phyloP scores from a whole-genome alignment of 2,888 invertebrate species.

The Archaeoteleia sp. region DNA sequence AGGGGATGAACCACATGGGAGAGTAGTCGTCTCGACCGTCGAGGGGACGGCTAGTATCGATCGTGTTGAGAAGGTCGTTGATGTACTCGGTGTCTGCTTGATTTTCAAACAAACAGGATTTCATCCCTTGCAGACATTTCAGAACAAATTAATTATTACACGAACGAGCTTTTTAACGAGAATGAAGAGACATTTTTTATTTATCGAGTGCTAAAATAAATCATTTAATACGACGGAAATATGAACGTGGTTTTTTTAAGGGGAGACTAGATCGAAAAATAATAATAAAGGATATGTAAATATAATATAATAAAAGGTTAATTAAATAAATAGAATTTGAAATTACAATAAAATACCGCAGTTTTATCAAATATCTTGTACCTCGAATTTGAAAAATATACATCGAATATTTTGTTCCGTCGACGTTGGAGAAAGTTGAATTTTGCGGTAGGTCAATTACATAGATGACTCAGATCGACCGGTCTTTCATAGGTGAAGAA shows the following conservation, averaged over 20 bases:
- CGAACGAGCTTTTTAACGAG: too few species aligned
- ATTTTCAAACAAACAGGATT: slow-evolving; percentile 34
- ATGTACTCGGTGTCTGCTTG: slow-evolving; percentile 33
- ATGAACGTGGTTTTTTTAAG: too few species aligned
- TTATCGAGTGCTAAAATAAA: too few species aligned
- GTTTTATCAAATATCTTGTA: too few species aligned
- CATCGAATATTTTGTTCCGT: slow-evolving; percentile 5
- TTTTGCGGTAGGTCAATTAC: slow-evolving; percentile 53
- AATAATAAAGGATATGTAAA: too few species aligned
- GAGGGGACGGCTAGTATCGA: slow-evolving; percentile 46
- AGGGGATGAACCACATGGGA: slow-evolving; percentile 47
- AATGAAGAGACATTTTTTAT: too few species aligned
- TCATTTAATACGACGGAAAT: too few species aligned
- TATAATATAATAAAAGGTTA: too few species aligned
- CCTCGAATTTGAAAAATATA: too few species aligned
- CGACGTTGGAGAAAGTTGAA: slow-evolving; percentile 47
- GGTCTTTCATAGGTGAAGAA: slow-evolving; percentile 40
- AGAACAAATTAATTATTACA: slow-evolving; percentile 26
- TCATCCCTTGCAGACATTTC: slow-evolving; percentile 24
- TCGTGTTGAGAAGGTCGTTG: slow-evolving; percentile 56
- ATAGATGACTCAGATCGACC: slow-evolving; percentile 44
- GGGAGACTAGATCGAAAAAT: too few species aligned
- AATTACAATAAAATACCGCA: too few species aligned
- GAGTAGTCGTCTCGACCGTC: slow-evolving; percentile 34
- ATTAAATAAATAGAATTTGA: too few species aligned